Base-by-base conservation (phyloP, 2,113 vertebrate genomes). In the Xenopus borealis region DNA sequence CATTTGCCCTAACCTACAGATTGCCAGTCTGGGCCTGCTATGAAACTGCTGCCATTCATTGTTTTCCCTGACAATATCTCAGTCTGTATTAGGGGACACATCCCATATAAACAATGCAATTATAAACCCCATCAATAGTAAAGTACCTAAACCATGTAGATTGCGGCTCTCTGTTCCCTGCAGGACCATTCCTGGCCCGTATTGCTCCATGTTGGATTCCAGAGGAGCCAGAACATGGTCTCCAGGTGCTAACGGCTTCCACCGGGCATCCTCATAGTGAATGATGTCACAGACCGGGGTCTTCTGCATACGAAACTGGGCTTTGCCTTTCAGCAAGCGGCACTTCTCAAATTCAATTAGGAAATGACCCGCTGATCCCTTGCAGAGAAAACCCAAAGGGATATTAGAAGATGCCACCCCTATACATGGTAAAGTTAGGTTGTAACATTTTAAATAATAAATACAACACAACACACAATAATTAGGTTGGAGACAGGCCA, bases 131-230 rank as follows among this genome's bases (percentile, higher is more conserved):
- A 33, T 7, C 6, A 6, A 40, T 10, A 7, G 44, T 0, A 1
- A 13, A 11, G 0, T 85, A 90, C 88, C 88, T 86, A 61, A 80
- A 70, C 0, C 16, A 52, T 69, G 16, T 3, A 2, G 4, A 12
- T 79, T 68, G 30, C 75, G 64, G 46, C 6, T 79, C 79, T 85
- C 83, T 64, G 33, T 7, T 71, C 83, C 79, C 52, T 81, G 80
- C 0, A 90, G 78, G 69, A 88, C 83, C 14, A 82, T 87, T 63
- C 83, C 87, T 14, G 87, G 89, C 50, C 88, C 88, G 66, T 89
- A 90, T 13, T 83, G 69, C 19, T 79, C 68, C 16, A 71, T 78
- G 27, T 50, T 23, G 66, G 80, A 45, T 23, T 85, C 83, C 84
- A 84, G 86, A 0, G 83, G 86, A 55, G 88, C 88, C 72, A 90